Base-by-base conservation (phyloP, 2,113 vertebrate genomes). In the Sula dactylatra region DNA sequence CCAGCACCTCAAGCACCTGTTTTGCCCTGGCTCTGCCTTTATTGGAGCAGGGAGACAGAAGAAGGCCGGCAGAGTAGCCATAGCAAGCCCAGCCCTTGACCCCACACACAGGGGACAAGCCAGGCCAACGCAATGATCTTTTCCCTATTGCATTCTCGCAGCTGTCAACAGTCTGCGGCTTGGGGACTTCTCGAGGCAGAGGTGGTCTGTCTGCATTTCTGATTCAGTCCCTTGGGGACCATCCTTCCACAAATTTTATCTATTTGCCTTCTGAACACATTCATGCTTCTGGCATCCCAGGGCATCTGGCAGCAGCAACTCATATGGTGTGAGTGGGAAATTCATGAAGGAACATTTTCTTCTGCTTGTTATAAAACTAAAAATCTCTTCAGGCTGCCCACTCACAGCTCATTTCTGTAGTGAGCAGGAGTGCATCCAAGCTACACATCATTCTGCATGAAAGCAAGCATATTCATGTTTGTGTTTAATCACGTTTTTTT, bases 321-420 rank as follows among this genome's bases (percentile, higher is more conserved):
- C 4, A 1, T 12, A 9, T 0, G 1, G 4, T 1, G 0, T 9
- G 9, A 44, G 11, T 18, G 15, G 19, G 13, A 83, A 82, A 55
- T 45, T 40, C 4, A 25, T 27, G 31, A 59, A 64, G 12, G 29
- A 90, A 13, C 7, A 19, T 3, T 65, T 80, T 34, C 12, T 81
- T 77, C 56, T 66, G 13, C 44, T 73, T 61, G 44, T 70, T 61
- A 38, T 31, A 42, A 70, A 78, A 34, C 49, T 19, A 55, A 86
- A 83, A 70, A 61, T 71, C 42, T 64, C 73, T 59, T 65, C 3
- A 4, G 29, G 40, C 50, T 38, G 26, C 49, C 84, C 25, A 11
- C 13, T 47, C 26, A 15, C 13, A 42, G 49, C 10, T 84, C 42
- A 36, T 76, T 86, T 93, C 62, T 66, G 25, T 14, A 80, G 38